A percentile compares a stretch with the other conserved stretches of the same genome.
These are phyloP conservation scores for Climacteris rufus DNA, from an alignment of 2,113 vertebrate genomes.

Conservation along the genomic window DNA sequence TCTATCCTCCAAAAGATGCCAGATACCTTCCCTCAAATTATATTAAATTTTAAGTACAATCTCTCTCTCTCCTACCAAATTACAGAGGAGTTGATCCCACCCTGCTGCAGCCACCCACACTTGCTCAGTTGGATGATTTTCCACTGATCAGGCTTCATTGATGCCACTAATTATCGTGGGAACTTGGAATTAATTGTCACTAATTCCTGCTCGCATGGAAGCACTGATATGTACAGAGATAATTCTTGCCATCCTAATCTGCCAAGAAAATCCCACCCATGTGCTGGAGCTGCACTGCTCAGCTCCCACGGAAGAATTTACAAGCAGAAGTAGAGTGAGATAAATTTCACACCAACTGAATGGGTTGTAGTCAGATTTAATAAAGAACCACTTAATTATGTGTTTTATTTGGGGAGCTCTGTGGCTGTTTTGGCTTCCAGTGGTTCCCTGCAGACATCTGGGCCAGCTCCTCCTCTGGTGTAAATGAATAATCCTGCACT, in stretches of 20 bases:
- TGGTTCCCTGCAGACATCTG: background rate
- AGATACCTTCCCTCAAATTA: background rate
- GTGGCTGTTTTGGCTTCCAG: background rate
- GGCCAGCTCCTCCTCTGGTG: background rate
- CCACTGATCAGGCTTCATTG: rapidly evolving
- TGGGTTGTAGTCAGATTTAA: background rate
- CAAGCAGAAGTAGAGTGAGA: background rate
- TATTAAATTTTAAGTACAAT: background rate
- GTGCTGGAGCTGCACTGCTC: background rate
- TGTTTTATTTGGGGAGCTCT: background rate
- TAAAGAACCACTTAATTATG: background rate
- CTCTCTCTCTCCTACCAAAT: background rate
- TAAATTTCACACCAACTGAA: background rate
- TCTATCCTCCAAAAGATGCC: background rate
- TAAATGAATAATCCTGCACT: background rate
- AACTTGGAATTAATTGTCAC: background rate
- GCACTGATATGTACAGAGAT: rapidly evolving
- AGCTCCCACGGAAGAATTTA: rapidly evolving
- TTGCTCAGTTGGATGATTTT: background rate
- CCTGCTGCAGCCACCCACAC: background rate
- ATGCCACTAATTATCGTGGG: background rate
- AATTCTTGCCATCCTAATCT: background rate
- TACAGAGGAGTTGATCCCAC: background rate
- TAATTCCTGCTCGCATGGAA: background rate
- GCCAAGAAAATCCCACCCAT: background rate